Base-by-base conservation (phyloP, 1,140 invertebrate genomes). In the Copidosoma floridanum region DNA sequence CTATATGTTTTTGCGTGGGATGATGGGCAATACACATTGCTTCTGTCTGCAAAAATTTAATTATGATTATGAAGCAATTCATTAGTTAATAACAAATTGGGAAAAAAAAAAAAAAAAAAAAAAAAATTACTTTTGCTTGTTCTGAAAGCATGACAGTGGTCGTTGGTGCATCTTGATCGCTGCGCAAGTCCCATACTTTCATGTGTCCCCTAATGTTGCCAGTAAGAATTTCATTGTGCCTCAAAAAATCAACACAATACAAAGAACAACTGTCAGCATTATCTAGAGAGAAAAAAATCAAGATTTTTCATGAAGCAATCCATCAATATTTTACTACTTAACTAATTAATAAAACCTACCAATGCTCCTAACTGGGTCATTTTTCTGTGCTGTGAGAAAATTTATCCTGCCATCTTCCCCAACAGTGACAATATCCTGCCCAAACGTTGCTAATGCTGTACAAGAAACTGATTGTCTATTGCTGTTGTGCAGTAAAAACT, bases 181-280 rank as follows among this genome's bases (percentile, higher is more conserved):
- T 81, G 64, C 91, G 80, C 1, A 93, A 77, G 79, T 96, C 93
- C 86, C 91, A 94, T 26, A 93, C 84, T 75, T 94, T 94, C 81
- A 96, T 87, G 58, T 94, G 88, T 0, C 93, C 93, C 69, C 90
- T 82, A 23, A 89, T 81, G 80, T 94, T 95, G 38, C 91, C 90
- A 3, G 91, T 91, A 8, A 94, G 82, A 40, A 92, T 86, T 83
- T 88, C 86, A 80, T 85, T 91, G 72, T 87, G 88, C 79, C 85
- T 87, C 14, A 94, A 78, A 75, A 90, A 94, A 66, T 85, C 85
- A 7, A 93, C 83, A 66, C 88, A 86, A 77, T 86, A 86, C 37
- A 94, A 78, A 0, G 90, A 87, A 70, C 90, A 92, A 70, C 90
- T 93, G 72, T 94, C 92, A 14, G 90, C 91, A 65, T 88, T 84